These are phyloP conservation scores for Leucoptera coffeella DNA, from an alignment of 2,888 invertebrate genomes.

Conservation along the genomic window DNA sequence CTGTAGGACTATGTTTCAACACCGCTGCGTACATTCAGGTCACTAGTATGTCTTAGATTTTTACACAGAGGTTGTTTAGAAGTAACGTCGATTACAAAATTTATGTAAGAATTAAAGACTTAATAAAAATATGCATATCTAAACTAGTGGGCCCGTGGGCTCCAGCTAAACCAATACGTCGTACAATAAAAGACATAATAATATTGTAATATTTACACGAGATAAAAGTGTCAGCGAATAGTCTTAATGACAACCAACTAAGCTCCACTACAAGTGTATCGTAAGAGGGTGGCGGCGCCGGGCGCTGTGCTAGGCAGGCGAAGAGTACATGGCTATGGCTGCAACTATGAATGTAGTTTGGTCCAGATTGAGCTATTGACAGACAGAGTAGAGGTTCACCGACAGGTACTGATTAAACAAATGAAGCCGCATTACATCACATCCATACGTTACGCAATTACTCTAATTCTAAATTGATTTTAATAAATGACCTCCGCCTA, in stretches of 20 bases:
- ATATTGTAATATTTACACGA: conserved; percentile 50
- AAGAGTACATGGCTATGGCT: no score
- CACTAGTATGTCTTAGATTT: conserved; percentile 51
- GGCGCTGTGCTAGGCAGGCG: no score
- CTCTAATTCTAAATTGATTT: conserved; percentile 27
- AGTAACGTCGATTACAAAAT: conserved; percentile 53
- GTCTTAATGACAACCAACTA: conserved; percentile 45
- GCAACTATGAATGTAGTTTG: no score
- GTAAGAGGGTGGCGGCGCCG: conserved; percentile 40
- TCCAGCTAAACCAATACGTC: conserved; percentile 19
- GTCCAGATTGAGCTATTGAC: no score
- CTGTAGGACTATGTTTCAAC: conserved; percentile 40
- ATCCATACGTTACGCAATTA: conserved; percentile 17
- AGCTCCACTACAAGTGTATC: conserved; percentile 49
- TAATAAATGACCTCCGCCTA: conserved; percentile 26
- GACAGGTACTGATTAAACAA: no score
- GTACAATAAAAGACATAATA: conserved; percentile 43
- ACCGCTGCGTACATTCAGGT: conserved; percentile 49
- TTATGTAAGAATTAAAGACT: conserved; percentile 49
- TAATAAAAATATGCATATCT: conserved; percentile 52
- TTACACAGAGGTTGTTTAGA: conserved; percentile 50
- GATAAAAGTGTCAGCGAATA: conserved; percentile 47
- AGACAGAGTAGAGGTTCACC: no score
- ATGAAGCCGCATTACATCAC: neutral
- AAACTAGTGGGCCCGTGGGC: conserved; percentile 35